Base-by-base conservation (phyloP, 2,113 vertebrate species). In the Ploceus nigricollis region DNA sequence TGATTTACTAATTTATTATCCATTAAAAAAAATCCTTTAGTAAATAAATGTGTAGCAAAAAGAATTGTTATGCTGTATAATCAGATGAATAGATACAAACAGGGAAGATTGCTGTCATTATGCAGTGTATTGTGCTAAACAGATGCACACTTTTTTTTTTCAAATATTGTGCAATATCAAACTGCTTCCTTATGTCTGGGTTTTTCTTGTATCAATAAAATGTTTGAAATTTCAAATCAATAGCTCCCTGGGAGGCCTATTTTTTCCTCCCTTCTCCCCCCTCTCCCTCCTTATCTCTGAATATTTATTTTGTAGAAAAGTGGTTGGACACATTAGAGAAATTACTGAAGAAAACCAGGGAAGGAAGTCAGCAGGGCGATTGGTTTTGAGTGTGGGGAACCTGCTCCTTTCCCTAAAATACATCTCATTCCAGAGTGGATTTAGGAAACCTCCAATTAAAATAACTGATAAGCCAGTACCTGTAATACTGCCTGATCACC, bases 71-170 rank as follows among this genome's bases (percentile, higher is more conserved):
- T 19, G 89, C 95, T 92, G 93, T 93, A 96, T 98, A 98, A 98
- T 98, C 98, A 97, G 97, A 97, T 98, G 96, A 98, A 98, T 98
- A 95, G 97, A 98, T 97, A 96, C 93, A 98, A 98, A 97, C 96
- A 97, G 96, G 96, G 97, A 98, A 98, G 97, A 98, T 98, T 97
- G 97, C 98, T 97, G 96, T 98, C 97, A 98, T 98, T 98, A 98
- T 96, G 97, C 94, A 92, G 91, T 93, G 97, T 97, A 98, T 97
- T 98, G 97, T 97, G 96, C 96, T 97, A 97, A 97, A 97, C 97
- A 98, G 97, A 98, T 98, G 97, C 97, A 97, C 95, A 94, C 44
- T 70, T 92, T 94, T 97, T 97, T 97, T 60, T 98, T 97, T 97
- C 97, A 97, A 95, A 98, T 93, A 94, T 90, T 95, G 96, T 90